These are phyloP conservation scores for Aquatica leii DNA, from an alignment of 2,888 invertebrate species.

Conservation along the genomic window DNA sequence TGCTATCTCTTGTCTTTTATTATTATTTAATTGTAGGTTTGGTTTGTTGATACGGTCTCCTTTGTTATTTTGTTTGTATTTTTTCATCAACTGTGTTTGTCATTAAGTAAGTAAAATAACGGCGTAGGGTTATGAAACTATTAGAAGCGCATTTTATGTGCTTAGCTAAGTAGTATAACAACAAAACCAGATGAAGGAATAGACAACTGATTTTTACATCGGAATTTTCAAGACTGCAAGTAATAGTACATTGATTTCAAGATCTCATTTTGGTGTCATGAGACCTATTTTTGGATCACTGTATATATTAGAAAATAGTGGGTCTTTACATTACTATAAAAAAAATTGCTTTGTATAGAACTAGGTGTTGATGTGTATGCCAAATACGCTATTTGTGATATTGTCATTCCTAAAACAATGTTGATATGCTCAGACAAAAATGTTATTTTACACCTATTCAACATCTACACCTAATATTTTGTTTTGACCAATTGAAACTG, in stretches of 20 bases:
- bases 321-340: background rate
- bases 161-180: too few relatives aligned
- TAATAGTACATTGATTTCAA: background rate
- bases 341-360: background rate
- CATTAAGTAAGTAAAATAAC: too few relatives aligned
- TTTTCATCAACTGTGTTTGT: too few relatives aligned
- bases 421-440: background rate
- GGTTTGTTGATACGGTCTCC: slow-evolving; percentile 14
- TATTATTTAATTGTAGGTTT: slow-evolving; percentile 16
- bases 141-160: too few relatives aligned
- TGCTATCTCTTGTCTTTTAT: slow-evolving; percentile 29
- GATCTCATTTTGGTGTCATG: slow-evolving; percentile 2
- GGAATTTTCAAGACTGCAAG: slow-evolving; percentile 1
- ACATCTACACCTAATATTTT: background rate
- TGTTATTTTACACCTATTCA: background rate
- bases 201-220: background rate
- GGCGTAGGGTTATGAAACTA: too few relatives aligned
- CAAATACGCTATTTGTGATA: slow-evolving; percentile 11
- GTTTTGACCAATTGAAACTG: background rate
- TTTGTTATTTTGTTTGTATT: background rate
- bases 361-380: slow-evolving; percentile 5
- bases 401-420: slow-evolving; percentile 2
- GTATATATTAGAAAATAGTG: slow-evolving; percentile 10
- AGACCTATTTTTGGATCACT: slow-evolving; percentile 6
- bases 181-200: too few relatives aligned